Evolutionary conservation across 1,140 invertebrate species (phyloP), one percentile per base, ranked within the genome.

Genomic region (Lepidurus apus): DNA sequence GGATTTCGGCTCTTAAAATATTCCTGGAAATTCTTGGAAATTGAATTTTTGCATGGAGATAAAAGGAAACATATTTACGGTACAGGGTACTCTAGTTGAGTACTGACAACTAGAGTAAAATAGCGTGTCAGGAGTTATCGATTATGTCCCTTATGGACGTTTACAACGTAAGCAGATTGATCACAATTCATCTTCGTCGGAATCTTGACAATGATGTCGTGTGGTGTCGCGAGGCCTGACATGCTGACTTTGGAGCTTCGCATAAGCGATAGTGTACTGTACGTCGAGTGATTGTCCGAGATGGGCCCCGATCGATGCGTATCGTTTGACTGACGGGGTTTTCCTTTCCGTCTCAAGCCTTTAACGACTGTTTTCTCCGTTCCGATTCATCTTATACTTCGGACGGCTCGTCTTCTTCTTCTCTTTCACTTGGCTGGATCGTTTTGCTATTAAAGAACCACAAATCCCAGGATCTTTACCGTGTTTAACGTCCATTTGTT

Each of bases 401-500:
- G 53, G 53, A 21, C 1, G 53, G 21, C 17, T n/a, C 53, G 53
- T 13, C 17, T n/a, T 65, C 53, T 65, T 65, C 17, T 65, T 65
- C 8, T 65, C 53, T 65, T 65, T 65, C 53, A 65, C 53, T 65
- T 21, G 1, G 13, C 21, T 65, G 9, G 9, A 65, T 65, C 53
- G 17, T 65, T 65, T 65, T 65, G 21, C 53, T 65, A 65, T 65
- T 65, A 65, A 65, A 65, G 53, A 65, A 13, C 53, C 53, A 65
- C 53, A 17, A 65, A 65, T 65, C 53, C 13, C 53, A 11, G 45
- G 45, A 47, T 11, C 4, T 47, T 47, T n/a, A 4, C 53, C 53
- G 21, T 65, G 53, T 65, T 65, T 65, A 65, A 65, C 53, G n/a
- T 65, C 53, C 53, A 65, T 65, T 65, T 65, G 53, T 65, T 65